Evolutionary conservation across 1,140 invertebrate species (phyloP).

Genomic region (Pomacea maculata): DNA sequence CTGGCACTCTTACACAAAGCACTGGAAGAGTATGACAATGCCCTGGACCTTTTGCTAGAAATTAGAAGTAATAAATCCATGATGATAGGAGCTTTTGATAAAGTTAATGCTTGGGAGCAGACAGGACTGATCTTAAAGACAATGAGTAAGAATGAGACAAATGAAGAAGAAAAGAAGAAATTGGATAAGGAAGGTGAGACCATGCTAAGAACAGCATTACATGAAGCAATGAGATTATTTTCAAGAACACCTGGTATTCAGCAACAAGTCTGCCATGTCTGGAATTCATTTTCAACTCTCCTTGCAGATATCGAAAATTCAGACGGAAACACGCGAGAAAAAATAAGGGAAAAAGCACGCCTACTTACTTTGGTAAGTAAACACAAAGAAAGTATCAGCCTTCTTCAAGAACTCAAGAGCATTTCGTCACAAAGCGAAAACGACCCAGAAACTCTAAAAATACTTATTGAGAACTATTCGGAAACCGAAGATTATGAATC

Average conservation of each 20-base stretch:
- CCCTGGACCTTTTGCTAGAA: not conserved
- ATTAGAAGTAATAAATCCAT: not conserved
- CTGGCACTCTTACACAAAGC: slow-evolving; percentile 6
- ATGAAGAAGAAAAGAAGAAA: not conserved
- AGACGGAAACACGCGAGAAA: not conserved
- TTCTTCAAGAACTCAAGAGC: slow-evolving; percentile 1
- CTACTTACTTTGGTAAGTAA: not conserved
- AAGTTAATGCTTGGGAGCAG: slow-evolving; percentile 5
- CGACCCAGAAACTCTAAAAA: slow-evolving; percentile 8
- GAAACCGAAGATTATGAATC: not conserved
- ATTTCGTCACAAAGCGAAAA: not conserved
- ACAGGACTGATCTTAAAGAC: slow-evolving; percentile 4
- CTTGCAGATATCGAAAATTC: slow-evolving; percentile 4
- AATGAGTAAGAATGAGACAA: not conserved
- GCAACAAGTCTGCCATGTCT: slow-evolving; percentile 1
- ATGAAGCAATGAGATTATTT: not conserved
- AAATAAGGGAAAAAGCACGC: not conserved
- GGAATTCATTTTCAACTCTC: slow-evolving; percentile 1
- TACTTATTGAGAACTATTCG: slow-evolving; percentile 11
- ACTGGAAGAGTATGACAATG: not conserved
- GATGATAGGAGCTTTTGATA: not conserved
- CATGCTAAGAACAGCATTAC: slow-evolving; percentile 8
- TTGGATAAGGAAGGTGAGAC: not conserved
- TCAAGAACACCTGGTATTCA: slow-evolving; percentile 3
- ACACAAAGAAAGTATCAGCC: not conserved